A percentile compares a stretch with the other conserved stretches of the same genome.
These are phyloP conservation scores for Metopolophium dirhodum DNA, from an alignment of 1,140 invertebrate genomes.

Conservation along the genomic window DNA sequence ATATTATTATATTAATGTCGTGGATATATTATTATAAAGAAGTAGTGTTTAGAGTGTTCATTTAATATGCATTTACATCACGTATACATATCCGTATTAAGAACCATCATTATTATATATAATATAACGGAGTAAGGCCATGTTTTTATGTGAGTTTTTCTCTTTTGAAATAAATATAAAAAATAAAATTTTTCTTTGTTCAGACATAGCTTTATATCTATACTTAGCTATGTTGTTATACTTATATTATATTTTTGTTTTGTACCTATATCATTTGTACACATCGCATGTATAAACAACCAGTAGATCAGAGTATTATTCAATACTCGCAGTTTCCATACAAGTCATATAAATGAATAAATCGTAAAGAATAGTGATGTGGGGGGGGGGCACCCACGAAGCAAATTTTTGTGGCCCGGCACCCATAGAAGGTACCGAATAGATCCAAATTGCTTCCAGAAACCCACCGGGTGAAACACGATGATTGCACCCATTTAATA, in stretches of 20 bases:
- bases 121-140: constrained; percentile 37
- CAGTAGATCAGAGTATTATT: too few relatives aligned
- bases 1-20: constrained; percentile 46
- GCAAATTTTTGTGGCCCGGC: too few relatives aligned
- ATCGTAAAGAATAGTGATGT: too few relatives aligned
- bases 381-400: too few relatives aligned
- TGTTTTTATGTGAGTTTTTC: constrained; percentile 53
- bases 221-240: neutral
- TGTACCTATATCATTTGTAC: neutral
- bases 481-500: too few relatives aligned
- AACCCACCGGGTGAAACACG: too few relatives aligned
- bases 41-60: constrained; percentile 40
- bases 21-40: constrained; percentile 12
- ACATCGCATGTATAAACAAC: too few relatives aligned
- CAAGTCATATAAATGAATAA: too few relatives aligned
- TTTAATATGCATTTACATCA: constrained; percentile 52
- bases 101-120: constrained; percentile 34
- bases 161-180: constrained; percentile 48
- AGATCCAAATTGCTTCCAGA: too few relatives aligned
- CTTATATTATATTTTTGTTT: neutral
- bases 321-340: too few relatives aligned
- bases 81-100: constrained; percentile 47
- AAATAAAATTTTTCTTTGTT: neutral
- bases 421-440: too few relatives aligned
- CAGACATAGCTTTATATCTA: neutral